Evolutionary conservation across 2,797 vertebrate species (phyloP), one percentile per base, ranked within the genome.

Genomic region (Crenuchus spilurus): DNA sequence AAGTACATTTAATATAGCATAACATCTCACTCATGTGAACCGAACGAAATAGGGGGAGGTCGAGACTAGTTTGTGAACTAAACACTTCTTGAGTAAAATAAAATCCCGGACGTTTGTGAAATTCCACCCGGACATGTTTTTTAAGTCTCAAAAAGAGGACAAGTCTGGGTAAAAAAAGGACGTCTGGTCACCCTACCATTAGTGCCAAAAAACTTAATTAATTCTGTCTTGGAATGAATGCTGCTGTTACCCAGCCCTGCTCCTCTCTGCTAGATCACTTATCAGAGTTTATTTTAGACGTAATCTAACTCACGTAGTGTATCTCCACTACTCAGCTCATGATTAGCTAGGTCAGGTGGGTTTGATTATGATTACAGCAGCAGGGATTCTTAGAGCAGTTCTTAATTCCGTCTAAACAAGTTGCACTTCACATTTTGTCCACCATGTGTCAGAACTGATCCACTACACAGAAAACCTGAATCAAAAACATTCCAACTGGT

Each of bases 361-460:
- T 24, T 24, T 62, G 35, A 62, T 42, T 62, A 41, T 16, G 24
- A 42, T 39, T 37, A 26, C 20, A 62, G 35, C 60, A 22, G 57
- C 33, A 39, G 35, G 24, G 60, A 14, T 26, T 30, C 6, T n/a
- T 8, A 5, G 14, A 16, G 24, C n/a, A n/a, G 13, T 6, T 24
- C 14, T 24, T 3, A 22, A 44, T 6, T 28, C 37, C 22, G n/a
- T 20, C 6, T n/a, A 64, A 64, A 46, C 41, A 64, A 30, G 3
- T 46, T 51, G 72, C 54, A 31, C 18, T 52, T 60, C 24, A 33
- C 2, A 1, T 11, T 62, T 54, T 41, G 60, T 44, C 57, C 73
- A 70, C 73, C 4, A 70, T 48, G 11, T 62, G 73, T 26, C 18
- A 69, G 48, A 8, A 26, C 5, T 54, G 46, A 14, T 46, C n/a